phyloP scores from a whole-genome alignment of 2,113 vertebrate species.

The Girardinichthys multiradiatus region DNA sequence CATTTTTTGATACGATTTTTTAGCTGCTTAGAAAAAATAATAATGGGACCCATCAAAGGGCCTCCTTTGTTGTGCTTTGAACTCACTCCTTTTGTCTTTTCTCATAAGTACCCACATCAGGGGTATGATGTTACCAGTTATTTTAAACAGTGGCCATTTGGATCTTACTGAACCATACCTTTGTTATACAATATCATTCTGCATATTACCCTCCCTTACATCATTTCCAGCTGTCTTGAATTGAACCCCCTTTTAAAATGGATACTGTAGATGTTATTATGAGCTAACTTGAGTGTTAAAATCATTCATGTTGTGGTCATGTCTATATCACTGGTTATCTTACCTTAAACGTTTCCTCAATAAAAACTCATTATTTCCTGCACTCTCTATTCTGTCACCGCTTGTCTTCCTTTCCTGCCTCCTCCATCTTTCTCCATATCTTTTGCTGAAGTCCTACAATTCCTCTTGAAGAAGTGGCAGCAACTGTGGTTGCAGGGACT shows the following conservation, averaged over 20 bases:
- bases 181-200: background rate
- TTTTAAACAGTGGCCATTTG: background rate
- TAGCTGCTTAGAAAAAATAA: background rate
- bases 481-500: slow-evolving; percentile 66
- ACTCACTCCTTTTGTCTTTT: too few relatives aligned
- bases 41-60: background rate
- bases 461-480: slow-evolving; percentile 67
- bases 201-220: background rate
- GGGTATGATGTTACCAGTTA: background rate
- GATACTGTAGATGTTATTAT: background rate
- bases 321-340: slow-evolving; percentile 66
- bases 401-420: slow-evolving; percentile 21
- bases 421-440: slow-evolving; percentile 34
- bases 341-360: slow-evolving; percentile 75
- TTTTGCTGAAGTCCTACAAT: slow-evolving; percentile 68
- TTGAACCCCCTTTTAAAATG: background rate
- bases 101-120: background rate
- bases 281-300: background rate
- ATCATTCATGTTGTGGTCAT: slow-evolving; percentile 38
- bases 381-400: slow-evolving; percentile 27
- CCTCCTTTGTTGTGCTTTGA: too few relatives aligned
- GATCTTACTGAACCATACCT: background rate
- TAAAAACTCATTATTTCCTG: slow-evolving; percentile 70
- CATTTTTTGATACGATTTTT: background rate
- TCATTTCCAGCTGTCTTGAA: background rate